A percentile compares a stretch with the other conserved stretches of the same genome.
phyloP scores from a whole-genome alignment of 2,888 invertebrate genomes.

The Drosophila subquinaria region DNA sequence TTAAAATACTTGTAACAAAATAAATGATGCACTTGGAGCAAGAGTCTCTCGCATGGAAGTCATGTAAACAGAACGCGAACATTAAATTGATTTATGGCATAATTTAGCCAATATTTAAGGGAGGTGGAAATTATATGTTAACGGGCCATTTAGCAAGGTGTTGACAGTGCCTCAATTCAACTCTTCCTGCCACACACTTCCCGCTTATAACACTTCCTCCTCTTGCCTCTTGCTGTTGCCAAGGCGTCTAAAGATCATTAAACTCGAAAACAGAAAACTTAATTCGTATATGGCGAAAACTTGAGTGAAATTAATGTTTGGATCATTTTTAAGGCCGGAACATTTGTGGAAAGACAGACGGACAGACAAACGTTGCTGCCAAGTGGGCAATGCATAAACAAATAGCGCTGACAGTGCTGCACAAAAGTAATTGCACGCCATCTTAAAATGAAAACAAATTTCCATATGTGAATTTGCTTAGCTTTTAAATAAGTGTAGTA shows the following conservation, averaged over 20 bases:
- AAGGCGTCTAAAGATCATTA: constrained; percentile 58
- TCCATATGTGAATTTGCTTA: too few relatives aligned
- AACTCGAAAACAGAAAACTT: constrained; percentile 42
- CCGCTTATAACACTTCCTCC: background rate
- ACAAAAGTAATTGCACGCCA: constrained; percentile 31
- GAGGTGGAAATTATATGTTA: constrained; percentile 48
- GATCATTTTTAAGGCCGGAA: constrained; percentile 57
- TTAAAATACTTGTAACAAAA: constrained; percentile 24
- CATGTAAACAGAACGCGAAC: constrained; percentile 44
- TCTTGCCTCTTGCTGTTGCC: background rate
- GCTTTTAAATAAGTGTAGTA: too few relatives aligned
- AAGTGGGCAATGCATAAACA: constrained; percentile 50
- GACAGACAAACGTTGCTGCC: constrained; percentile 20
- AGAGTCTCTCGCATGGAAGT: constrained; percentile 1
- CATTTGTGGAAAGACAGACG: constrained; percentile 44
- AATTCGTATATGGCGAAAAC: constrained; percentile 64
- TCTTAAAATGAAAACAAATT: background rate
- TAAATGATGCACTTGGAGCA: constrained; percentile 32
- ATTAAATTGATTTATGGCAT: constrained; percentile 70
- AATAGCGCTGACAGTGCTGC: constrained; percentile 54
- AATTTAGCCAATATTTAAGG: constrained; percentile 57
- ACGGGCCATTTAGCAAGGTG: constrained; percentile 61
- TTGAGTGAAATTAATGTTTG: constrained; percentile 52
- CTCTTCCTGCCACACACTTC: background rate
- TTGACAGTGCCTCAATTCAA: constrained; percentile 50